Evolutionary conservation across 2,888 invertebrate species (phyloP).

Genomic region (Macrophya annulata): DNA sequence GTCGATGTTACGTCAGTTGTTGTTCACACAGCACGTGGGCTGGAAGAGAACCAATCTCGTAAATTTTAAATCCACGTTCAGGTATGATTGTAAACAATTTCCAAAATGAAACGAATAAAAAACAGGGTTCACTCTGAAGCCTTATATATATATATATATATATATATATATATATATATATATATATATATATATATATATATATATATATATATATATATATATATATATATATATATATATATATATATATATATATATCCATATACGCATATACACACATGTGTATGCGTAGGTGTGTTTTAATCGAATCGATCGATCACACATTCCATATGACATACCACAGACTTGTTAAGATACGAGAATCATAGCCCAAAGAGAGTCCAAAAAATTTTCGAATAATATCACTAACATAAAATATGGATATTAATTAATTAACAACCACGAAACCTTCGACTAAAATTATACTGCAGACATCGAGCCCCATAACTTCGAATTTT

Average conservation of each 20-base stretch:
- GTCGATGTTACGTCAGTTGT: constrained; percentile 23
- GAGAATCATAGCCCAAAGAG: neutral
- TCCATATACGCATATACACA: neutral
- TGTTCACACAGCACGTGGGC: constrained; percentile 11
- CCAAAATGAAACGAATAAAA: neutral
- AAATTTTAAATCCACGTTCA: neutral
- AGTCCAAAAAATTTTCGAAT: neutral
- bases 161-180: neutral
- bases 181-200: neutral
- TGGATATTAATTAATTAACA: constrained; percentile 69
- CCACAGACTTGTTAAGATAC: neutral
- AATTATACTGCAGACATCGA: constrained; percentile 1
- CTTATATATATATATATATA: neutral
- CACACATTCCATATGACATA: neutral
- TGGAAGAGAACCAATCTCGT: constrained; percentile 24
- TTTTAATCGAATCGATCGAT: constrained; percentile 38
- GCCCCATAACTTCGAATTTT: neutral
- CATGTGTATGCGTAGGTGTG: constrained; percentile 24
- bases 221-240: neutral
- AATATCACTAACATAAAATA: neutral
- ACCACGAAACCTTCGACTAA: constrained; percentile 67
- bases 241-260: neutral
- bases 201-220: neutral
- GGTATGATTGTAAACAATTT: constrained; percentile 5
- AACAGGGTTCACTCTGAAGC: neutral